A percentile compares a stretch with the other conserved stretches of the same genome.
Evolutionary conservation across 2,797 vertebrate genomes (phyloP).

Genomic region (Pseudocheirus occidentalis): DNA sequence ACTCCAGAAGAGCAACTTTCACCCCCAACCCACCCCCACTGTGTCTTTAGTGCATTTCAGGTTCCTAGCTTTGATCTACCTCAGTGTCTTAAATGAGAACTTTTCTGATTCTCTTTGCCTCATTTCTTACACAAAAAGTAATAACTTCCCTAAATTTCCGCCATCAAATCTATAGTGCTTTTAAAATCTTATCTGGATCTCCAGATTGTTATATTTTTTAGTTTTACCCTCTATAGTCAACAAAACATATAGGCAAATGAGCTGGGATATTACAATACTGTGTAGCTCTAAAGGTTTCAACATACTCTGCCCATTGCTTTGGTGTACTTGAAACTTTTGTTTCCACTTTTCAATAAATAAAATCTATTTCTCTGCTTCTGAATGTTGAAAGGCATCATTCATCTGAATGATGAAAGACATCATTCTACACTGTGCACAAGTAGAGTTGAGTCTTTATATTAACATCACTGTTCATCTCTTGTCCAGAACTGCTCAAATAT

Average conservation of each 20-base stretch:
- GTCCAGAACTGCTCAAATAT: no score
- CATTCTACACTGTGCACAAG: neutral
- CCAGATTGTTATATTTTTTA: neutral
- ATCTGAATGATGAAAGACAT: neutral
- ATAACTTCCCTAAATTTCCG: neutral
- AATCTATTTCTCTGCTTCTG: neutral
- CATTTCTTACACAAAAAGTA: neutral
- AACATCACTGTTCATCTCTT: neutral
- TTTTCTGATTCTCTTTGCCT: neutral
- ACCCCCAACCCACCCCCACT: neutral
- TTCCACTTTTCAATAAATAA: neutral
- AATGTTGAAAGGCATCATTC: neutral
- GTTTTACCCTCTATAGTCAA: neutral
- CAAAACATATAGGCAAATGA: neutral
- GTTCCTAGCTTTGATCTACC: neutral
- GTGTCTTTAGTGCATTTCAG: neutral
- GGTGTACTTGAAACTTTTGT: neutral
- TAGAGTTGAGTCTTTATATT: neutral
- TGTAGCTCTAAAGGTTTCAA: neutral
- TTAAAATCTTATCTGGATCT: neutral
- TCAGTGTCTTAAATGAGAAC: neutral
- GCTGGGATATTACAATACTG: no score
- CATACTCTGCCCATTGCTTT: neutral
- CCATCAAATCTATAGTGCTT: neutral
- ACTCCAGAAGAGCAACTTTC: neutral